Evolutionary conservation across 2,113 vertebrate species (phyloP), one percentile per base, ranked within the genome.

Genomic region (Engraulis encrasicolus): DNA sequence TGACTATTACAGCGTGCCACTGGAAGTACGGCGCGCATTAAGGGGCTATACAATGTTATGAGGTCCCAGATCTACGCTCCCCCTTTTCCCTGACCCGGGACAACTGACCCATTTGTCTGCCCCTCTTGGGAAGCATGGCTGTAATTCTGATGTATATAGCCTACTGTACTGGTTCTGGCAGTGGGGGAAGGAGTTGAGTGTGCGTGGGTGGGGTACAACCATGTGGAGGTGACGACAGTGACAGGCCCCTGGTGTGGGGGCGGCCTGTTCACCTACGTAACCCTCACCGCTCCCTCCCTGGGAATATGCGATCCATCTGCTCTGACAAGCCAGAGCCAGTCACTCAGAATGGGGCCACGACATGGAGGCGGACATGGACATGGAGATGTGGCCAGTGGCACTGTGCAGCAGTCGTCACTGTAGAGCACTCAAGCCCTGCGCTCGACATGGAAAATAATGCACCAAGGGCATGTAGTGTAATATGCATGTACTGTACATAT

Each of bases 181-280:
- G 7, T 0, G 27, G 27, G 61, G 61, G n/a, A 23, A 7, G 54
- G n/a, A 23, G 58, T 27, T n/a, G 58, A 6, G 11, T 19, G 52
- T 6, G 61, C 14, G 61, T 27, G 61, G 31, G 61, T 14, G 4
- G 61, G 27, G 58, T 23, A 71, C 61, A 71, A 31, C 61, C 61
- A 14, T 31, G 15, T 23, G 61, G 61, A 71, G 61, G 61, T 71
- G 61, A 71, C 14, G 61, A 31, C 61, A 71, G 61, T 31, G 61
- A 71, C 61, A 71, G 61, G 23, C 61, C 61, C n/a, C 61, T 34
- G 61, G 61, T 71, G 61, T 71, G 61, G 27, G 61, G 61, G 27
- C 23, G 27, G 61, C 61, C 61, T 71, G 61, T 71, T 71, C 61
- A 71, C 34, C 9, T 71, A 27, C 61, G 27, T 34, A 71, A 34